Evolutionary conservation across 2,113 vertebrate genomes (phyloP).

Genomic region (Pica pica): DNA sequence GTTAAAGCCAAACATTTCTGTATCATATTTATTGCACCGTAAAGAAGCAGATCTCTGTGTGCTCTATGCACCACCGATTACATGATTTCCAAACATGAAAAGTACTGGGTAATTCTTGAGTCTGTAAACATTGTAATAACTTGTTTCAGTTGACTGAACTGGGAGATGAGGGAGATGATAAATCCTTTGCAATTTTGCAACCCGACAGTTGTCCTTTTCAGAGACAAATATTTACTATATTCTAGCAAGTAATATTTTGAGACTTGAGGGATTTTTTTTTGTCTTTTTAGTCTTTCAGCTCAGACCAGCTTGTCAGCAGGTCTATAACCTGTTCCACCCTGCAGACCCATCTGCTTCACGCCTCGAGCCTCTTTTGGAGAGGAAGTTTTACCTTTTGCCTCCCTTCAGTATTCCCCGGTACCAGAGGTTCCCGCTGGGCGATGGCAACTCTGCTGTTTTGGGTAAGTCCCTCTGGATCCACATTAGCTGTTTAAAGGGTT

Average conservation of each 20-base stretch:
- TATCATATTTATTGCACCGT: fast-evolving
- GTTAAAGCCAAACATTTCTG: neutral
- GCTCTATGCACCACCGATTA: neutral
- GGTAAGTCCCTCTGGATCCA: conserved; percentile 58
- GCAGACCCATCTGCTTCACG: conserved; percentile 96
- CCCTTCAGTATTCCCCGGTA: conserved; percentile 91
- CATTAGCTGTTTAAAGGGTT: neutral
- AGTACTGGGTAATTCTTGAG: neutral
- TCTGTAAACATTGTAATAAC: neutral
- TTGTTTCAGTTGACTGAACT: neutral
- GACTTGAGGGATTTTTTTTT: neutral
- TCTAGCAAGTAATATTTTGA: neutral
- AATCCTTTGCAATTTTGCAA: neutral
- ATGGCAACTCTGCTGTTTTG: conserved; percentile 89
- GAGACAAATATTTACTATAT: neutral
- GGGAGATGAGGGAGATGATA: neutral
- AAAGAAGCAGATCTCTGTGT: neutral
- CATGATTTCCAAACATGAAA: neutral
- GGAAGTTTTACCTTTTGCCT: conserved; percentile 89
- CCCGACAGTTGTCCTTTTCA: neutral
- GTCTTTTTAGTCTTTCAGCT: conserved; percentile 76
- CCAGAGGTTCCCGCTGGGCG: conserved; percentile 94
- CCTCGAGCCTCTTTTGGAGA: conserved; percentile 93
- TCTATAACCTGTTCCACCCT: conserved; percentile 97
- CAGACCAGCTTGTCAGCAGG: conserved; percentile 94